Evolutionary conservation across 2,797 vertebrate genomes (phyloP).

Genomic region (Aviceda leuphotes): DNA sequence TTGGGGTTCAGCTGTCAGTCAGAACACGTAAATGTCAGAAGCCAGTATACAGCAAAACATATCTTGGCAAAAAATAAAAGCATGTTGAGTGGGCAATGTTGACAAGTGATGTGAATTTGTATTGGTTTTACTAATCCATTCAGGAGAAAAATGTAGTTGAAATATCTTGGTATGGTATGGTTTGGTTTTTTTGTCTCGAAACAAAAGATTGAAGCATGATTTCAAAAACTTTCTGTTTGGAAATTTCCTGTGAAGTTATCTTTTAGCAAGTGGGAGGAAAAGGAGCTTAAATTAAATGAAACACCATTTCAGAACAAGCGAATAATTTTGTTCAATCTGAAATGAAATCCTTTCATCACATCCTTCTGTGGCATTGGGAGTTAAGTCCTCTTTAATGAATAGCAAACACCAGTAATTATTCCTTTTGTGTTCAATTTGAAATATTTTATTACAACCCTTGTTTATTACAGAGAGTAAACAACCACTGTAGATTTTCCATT

Average conservation of each 20-base stretch:
- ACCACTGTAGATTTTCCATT: not conserved
- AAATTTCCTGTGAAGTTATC: conserved; percentile 14
- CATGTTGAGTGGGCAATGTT: not conserved
- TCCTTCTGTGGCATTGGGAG: not conserved
- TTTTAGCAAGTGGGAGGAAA: not conserved
- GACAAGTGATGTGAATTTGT: not conserved
- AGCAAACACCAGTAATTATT: conserved; percentile 18
- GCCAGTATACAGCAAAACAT: not conserved
- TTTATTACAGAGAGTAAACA: conserved; percentile 2
- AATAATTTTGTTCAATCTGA: not conserved
- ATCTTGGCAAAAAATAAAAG: conserved; percentile 2
- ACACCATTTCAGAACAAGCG: not conserved
- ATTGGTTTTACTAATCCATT: conserved; percentile 25
- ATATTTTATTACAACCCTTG: not conserved
- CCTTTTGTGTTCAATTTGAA: conserved; percentile 19
- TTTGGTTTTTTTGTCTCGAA: not conserved
- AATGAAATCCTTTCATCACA: not conserved
- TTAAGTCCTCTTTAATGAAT: conserved; percentile 25
- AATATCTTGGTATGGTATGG: not conserved
- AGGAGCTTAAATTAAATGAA: not conserved
- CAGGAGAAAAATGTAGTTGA: not conserved
- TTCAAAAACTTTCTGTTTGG: not conserved
- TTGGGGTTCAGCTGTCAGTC: conserved; percentile 16
- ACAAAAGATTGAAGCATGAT: not conserved
- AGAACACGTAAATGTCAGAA: conserved; percentile 22